phyloP scores from a whole-genome alignment of 2,888 invertebrate genomes.

The Stramonita haemastoma region DNA sequence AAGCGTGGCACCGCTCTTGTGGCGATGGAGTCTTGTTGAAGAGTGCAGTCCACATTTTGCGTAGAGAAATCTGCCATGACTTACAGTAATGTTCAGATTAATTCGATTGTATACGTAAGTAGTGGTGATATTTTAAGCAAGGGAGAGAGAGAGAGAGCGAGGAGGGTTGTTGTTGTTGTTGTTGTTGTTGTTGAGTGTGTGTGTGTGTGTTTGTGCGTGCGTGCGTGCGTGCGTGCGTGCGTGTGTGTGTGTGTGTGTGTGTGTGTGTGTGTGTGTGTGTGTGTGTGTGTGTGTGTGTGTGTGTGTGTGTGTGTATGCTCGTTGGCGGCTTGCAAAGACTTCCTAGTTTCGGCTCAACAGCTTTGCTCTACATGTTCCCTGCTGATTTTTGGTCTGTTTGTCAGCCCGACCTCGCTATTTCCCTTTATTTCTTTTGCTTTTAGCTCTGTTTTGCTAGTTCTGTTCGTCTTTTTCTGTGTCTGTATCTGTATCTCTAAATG shows the following conservation, averaged over 20 bases:
- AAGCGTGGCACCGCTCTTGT: too few species aligned
- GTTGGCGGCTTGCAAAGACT: not conserved
- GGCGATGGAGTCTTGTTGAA: too few species aligned
- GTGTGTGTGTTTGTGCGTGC: not conserved
- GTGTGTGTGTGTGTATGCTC: not conserved
- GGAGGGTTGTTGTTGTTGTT: not conserved
- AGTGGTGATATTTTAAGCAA: too few species aligned
- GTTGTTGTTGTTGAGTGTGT: not conserved
- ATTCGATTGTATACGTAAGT: too few species aligned
- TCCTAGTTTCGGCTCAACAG: not conserved
- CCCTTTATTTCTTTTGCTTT: not conserved
- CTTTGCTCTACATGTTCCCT: not conserved
- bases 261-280: slow-evolving; percentile 21
- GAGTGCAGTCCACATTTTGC: too few species aligned
- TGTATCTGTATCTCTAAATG: too few species aligned
- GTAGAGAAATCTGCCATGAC: too few species aligned
- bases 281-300: not conserved
- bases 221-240: not conserved
- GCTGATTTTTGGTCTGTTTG: not conserved
- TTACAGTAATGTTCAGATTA: too few species aligned
- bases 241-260: slow-evolving; percentile 31
- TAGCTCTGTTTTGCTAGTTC: not conserved
- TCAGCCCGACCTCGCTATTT: not conserved
- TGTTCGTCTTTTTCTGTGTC: too few species aligned
- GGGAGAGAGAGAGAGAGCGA: too few species aligned